Evolutionary conservation across 2,797 vertebrate genomes (phyloP), one percentile per base, ranked within the genome.

Genomic region (Gallinago stenura): DNA sequence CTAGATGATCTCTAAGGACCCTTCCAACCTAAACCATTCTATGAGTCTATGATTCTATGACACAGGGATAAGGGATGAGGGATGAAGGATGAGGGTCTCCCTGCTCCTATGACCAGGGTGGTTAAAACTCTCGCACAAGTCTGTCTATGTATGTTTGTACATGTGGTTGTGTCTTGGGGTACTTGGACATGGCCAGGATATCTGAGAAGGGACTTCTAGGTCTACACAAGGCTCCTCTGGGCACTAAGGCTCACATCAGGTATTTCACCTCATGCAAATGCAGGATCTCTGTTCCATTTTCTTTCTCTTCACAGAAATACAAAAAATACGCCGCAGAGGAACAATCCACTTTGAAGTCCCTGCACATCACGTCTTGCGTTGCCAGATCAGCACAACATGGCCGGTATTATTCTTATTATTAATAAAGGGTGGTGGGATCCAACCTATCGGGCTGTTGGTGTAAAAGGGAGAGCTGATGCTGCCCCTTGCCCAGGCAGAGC

Each of bases 341-440:
- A 41, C 8, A 53, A 21, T 30, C 25, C 2, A 4, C 21, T 69
- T 62, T 1, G 4, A 80, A 72, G 35, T 35, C 9, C 9, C 54
- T 0, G 0, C 22, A 22, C 12, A 37, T 15, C 31, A 46, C 0
- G 0, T n/a, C 56, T 33, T 57, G 58, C 9, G 6, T 15, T 35
- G 76, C 10, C 84, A 85, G 71, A 17, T 84, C 31, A 85, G 56
- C 43, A 18, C 12, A 33, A 37, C 2, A 5, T 12, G 30, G 43
- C 2, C 6, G 10, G 16, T 57, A 89, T 20, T 60, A 26, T 30
- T 84, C 72, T 72, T 57, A 7, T 64, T 64, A 64, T 76, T 76
- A 37, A 33, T 19, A 45, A 76, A 61, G 25, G 18, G 28, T 41
- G 66, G 45, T 0, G 21, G 50, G 7, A 37, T 11, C 12, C 25